Conservation (phyloP, 2,113 vertebrate species). For the Heloderma charlesbogerti region DNA sequence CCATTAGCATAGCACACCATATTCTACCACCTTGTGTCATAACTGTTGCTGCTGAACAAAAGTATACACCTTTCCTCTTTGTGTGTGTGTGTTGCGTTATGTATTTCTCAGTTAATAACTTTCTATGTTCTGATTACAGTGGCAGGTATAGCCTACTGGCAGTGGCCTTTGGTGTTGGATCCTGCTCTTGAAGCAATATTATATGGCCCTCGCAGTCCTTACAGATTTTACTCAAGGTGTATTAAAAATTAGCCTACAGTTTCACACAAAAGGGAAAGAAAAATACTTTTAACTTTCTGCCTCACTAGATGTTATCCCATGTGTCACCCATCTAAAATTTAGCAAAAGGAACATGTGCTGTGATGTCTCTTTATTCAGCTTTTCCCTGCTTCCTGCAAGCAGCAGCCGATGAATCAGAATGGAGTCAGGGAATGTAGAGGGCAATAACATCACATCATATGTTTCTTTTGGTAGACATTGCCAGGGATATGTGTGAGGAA, state of each 20-base stretch:
- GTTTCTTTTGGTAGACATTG: not conserved
- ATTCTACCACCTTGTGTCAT: not conserved
- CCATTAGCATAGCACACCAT: not conserved
- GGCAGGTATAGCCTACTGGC: not conserved
- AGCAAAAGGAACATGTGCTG: not conserved
- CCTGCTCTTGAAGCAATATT: not conserved
- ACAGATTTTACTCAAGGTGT: not conserved
- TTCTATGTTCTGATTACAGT: not conserved
- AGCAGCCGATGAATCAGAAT: not conserved
- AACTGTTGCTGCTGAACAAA: not conserved
- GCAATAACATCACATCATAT: not conserved
- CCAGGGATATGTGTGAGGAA: not conserved
- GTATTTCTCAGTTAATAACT: not conserved
- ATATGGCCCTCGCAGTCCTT: not conserved
- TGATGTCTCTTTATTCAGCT: not conserved
- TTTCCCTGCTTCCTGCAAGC: no score
- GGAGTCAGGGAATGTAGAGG: not conserved
- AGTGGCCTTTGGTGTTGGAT: not conserved
- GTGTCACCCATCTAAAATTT: not conserved
- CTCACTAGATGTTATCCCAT: not conserved
- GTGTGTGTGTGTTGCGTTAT: not conserved
- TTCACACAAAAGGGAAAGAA: not conserved
- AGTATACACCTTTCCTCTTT: not conserved
- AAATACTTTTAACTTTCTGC: not conserved
- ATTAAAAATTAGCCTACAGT: not conserved